A percentile compares a stretch with the other conserved stretches of the same genome.
Evolutionary conservation across 2,888 invertebrate genomes (phyloP).

Genomic region (Tipula unca): DNA sequence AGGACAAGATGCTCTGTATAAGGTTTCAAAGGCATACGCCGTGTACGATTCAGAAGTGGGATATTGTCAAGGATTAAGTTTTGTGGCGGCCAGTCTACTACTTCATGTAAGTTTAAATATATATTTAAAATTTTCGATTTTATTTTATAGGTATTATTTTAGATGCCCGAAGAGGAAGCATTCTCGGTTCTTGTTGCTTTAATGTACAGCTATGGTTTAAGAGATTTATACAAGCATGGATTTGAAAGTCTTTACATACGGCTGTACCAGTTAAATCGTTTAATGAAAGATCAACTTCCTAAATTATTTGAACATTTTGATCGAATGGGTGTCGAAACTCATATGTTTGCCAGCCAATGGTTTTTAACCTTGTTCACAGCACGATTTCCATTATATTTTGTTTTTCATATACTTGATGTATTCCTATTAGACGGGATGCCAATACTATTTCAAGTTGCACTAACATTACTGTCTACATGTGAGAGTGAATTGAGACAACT

Average conservation of each 20-base stretch:
- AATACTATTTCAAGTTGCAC: conserved; percentile 91
- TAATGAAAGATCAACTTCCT: conserved; percentile 78
- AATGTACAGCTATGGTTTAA: conserved; percentile 92
- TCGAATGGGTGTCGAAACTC: conserved; percentile 81
- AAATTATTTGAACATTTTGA: conserved; percentile 75
- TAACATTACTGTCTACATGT: conserved; percentile 85
- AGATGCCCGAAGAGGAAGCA: conserved; percentile 99
- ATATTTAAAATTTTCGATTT: neutral
- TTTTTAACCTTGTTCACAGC: conserved; percentile 99
- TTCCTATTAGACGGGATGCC: conserved; percentile 92
- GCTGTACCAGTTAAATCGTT: conserved; percentile 86
- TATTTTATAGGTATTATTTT: conserved; percentile 25
- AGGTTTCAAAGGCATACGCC: conserved; percentile 95
- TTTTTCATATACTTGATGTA: conserved; percentile 95
- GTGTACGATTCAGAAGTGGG: conserved; percentile 96
- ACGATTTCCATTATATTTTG: conserved; percentile 91
- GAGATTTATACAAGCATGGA: conserved; percentile 93
- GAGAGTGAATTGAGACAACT: conserved; percentile 83
- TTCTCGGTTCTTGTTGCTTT: conserved; percentile 93
- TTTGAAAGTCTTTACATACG: conserved; percentile 93
- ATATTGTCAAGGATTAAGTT: conserved; percentile 98
- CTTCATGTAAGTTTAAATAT: conserved; percentile 67
- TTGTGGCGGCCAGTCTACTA: conserved; percentile 90
- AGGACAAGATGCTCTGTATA: conserved; percentile 92
- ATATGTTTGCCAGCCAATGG: conserved; percentile 99